A percentile compares a stretch with the other conserved stretches of the same genome.
These are phyloP conservation scores for Acronicta psi DNA, from an alignment of 2,888 invertebrate genomes.

Conservation along the genomic window DNA sequence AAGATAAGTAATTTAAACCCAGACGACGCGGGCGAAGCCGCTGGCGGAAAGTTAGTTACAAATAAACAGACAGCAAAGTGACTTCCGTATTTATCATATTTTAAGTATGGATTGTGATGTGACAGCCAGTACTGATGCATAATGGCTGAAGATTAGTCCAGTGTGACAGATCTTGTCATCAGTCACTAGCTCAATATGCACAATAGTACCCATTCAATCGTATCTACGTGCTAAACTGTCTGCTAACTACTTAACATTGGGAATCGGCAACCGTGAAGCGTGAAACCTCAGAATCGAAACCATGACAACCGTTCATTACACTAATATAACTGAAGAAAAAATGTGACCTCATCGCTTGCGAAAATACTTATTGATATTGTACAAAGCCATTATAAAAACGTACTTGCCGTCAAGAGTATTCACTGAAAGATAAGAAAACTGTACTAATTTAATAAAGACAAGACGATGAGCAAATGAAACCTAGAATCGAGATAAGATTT, in stretches of 20 bases:
- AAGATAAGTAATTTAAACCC: no score
- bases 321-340: slow-evolving; percentile 50
- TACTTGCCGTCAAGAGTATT: background rate
- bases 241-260: slow-evolving; percentile 54
- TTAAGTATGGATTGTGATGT: no score
- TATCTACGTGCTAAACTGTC: slow-evolving; percentile 24
- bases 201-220: slow-evolving; percentile 28
- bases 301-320: slow-evolving; percentile 61
- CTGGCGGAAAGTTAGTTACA: no score
- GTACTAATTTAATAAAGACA: background rate
- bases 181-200: slow-evolving; percentile 9
- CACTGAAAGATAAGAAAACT: background rate
- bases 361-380: slow-evolving; percentile 34
- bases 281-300: slow-evolving; percentile 55
- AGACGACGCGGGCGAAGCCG: no score
- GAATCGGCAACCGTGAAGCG: slow-evolving; percentile 62
- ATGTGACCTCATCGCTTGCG: slow-evolving; percentile 52
- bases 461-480: background rate
- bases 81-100: no score
- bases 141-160: background rate
- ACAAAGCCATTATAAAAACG: background rate
- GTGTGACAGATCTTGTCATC: slow-evolving; percentile 14
- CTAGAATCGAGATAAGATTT: no score
- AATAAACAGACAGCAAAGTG: no score
- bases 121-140: no score